Conservation (phyloP, 2,888 invertebrate species). For the Spisula subtruncata region DNA sequence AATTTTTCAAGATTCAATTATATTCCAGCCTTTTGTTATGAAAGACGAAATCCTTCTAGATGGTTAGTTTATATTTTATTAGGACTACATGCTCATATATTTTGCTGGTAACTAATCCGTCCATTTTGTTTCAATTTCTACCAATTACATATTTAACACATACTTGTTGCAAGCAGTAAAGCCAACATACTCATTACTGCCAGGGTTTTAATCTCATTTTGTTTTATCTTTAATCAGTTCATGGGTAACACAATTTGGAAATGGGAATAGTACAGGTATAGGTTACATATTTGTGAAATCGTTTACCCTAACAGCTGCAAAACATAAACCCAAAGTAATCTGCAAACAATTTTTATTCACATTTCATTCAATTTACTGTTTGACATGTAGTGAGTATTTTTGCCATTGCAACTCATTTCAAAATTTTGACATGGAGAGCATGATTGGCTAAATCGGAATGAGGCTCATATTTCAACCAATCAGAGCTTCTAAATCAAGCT, state of each 20-base stretch:
- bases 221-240: constrained; percentile 53
- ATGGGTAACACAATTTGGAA: constrained; percentile 45
- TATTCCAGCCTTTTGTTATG: constrained; percentile 67
- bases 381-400: constrained; percentile 27
- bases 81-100: constrained; percentile 21
- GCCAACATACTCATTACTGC: constrained; percentile 53
- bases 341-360: constrained; percentile 31
- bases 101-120: constrained; percentile 20
- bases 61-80: constrained; percentile 44
- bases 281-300: constrained; percentile 36
- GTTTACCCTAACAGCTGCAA: constrained; percentile 40
- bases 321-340: constrained; percentile 21
- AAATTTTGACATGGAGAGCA: constrained; percentile 16
- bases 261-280: constrained; percentile 39
- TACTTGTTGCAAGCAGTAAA: constrained; percentile 58
- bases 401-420: constrained; percentile 15
- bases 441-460: constrained; percentile 14
- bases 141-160: constrained; percentile 60
- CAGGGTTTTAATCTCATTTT: constrained; percentile 48
- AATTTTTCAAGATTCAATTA: constrained; percentile 62
- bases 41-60: constrained; percentile 48
- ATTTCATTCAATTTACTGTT: constrained; percentile 29
- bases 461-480: constrained; percentile 14
- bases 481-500: background rate
- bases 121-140: constrained; percentile 52